Percentiles rank a stretch among this genome's conserved stretches.
Evolutionary conservation across 1,140 invertebrate genomes (phyloP).

Genomic region (Dendroctonus ponderosae): DNA sequence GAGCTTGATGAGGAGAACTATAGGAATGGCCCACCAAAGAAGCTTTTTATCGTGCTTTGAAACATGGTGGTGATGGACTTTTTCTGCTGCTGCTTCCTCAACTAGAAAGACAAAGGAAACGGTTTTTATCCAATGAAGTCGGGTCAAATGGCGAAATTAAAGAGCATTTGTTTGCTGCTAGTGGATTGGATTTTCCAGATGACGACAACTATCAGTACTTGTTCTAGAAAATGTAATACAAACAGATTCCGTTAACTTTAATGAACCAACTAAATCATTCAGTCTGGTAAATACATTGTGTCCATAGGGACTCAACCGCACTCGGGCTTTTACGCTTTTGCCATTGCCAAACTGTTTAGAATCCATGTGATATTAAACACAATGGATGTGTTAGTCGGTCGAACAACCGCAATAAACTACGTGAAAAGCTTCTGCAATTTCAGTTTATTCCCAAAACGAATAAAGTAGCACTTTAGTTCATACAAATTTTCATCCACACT

Average conservation of each 20-base stretch:
- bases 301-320: neutral
- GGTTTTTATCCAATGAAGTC: too few species aligned
- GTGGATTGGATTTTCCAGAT: too few species aligned
- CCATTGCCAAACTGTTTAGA: neutral
- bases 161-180: too few species aligned
- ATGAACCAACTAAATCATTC: neutral
- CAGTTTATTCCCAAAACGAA: too few species aligned
- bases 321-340: neutral
- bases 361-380: neutral
- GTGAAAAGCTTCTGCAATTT: too few species aligned
- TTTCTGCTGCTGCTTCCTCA: neutral
- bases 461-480: neutral
- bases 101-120: too few species aligned
- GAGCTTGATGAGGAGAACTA: constrained; percentile 25
- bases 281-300: neutral
- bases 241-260: neutral
- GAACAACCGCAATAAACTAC: neutral
- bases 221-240: too few species aligned
- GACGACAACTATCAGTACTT: too few species aligned
- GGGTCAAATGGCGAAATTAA: too few species aligned
- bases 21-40: constrained; percentile 22
- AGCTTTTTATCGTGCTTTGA: constrained; percentile 21
- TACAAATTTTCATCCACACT: neutral
- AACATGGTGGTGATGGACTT: constrained; percentile 6
- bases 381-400: neutral